Base-by-base conservation (phyloP, 2,113 vertebrate species). In the Narcine bancroftii region DNA sequence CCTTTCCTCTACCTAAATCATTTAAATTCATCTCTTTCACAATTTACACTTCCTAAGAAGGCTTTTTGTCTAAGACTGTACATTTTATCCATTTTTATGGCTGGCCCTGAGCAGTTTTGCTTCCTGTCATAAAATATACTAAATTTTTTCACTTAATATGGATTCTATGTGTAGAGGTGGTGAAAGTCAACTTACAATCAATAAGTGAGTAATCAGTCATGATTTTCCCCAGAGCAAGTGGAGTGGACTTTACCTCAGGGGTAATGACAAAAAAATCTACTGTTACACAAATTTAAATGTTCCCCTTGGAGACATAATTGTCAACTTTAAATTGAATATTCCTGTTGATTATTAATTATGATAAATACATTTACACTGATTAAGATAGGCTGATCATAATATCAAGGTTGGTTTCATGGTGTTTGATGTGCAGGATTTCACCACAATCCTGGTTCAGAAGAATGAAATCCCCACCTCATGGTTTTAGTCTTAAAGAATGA, bases 71-170 rank as follows among this genome's bases (percentile, higher is more conserved):
- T 91, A 9, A 69, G n/a, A 65, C 63, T 66, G 24, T 91, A 91
- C 29, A 33, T 91, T 69, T 45, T 69, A 91, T 91, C 89, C 66
- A 47, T 91, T 91, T 91, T 91, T 91, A 91, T 66, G 63, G 89
- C 33, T 69, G 65, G 63, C 65, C 89, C 33, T 45, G 66, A 65
- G 36, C 26, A 91, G 65, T 91, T 45, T 45, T 42, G 89, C 65
- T 91, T 63, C 81, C 89, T 71, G 24, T 71, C 47, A 71, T 69
- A 91, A 91, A 91, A 69, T 69, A 69, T 71, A 69, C 42, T 91
- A 39, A n/a, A n/a, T 36, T 17, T 71, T 91, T 91, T 91, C 47
- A 47, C 65, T 91, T 19, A 15, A 65, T 69, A 69, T 91, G 24
- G 89, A 91, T 47, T 71, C 24, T 15, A 69, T 47, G 39, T 36